These are phyloP conservation scores for Gadus macrocephalus DNA, from an alignment of 2,113 vertebrate species.

Conservation along the genomic window DNA sequence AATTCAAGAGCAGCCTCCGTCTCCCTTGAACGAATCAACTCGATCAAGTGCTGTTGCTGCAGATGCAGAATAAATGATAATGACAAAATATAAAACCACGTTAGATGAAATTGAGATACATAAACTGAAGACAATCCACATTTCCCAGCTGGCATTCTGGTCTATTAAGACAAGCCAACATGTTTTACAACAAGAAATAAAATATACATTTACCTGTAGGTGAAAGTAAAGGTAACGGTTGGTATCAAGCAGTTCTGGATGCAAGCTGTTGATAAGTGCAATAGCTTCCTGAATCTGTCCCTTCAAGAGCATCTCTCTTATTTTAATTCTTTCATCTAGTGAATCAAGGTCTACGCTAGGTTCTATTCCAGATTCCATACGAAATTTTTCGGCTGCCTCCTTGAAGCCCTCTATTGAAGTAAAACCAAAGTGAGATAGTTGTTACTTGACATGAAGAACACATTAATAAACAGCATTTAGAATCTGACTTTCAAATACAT, in stretches of 20 bases:
- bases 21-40: constrained; percentile 94
- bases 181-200: neutral
- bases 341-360: constrained; percentile 95
- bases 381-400: constrained; percentile 96
- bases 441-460: neutral
- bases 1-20: constrained; percentile 96
- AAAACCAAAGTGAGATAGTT: neutral
- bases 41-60: constrained; percentile 97
- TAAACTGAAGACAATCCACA: neutral
- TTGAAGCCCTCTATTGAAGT: constrained; percentile 90
- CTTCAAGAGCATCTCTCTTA: constrained; percentile 95
- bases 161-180: no score
- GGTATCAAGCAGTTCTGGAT: constrained; percentile 93
- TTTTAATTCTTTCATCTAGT: constrained; percentile 95
- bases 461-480: neutral
- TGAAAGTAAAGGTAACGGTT: constrained; percentile 99
- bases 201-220: constrained; percentile 78
- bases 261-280: constrained; percentile 93
- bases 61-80: constrained; percentile 2
- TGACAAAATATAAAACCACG: neutral
- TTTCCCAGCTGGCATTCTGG: no score
- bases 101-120: neutral
- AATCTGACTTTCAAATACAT: neutral
- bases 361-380: constrained; percentile 97
- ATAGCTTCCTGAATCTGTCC: constrained; percentile 97